Evolutionary conservation across 2,797 vertebrate genomes (phyloP).

Genomic region (Paratrypauchen microcephalus): DNA sequence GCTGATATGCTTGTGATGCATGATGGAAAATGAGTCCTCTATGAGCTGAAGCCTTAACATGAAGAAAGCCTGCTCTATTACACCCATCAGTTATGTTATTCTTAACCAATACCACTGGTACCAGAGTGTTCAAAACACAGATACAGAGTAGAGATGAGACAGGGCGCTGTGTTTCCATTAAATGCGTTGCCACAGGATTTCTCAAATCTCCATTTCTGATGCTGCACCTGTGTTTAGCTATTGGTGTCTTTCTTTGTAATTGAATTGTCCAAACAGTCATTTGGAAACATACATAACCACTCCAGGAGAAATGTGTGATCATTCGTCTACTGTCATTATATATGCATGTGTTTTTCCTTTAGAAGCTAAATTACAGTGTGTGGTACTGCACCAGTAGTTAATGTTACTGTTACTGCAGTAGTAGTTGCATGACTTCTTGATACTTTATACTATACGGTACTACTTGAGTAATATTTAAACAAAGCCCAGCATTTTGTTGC

Average conservation of each 20-base stretch:
- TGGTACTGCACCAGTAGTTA: too few species aligned
- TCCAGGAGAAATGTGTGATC: background rate
- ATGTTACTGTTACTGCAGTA: too few species aligned
- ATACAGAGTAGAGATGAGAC: background rate
- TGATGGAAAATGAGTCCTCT: background rate
- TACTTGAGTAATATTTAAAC: background rate
- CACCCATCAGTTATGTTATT: background rate
- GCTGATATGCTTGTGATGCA: constrained; percentile 58
- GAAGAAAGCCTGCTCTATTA: background rate
- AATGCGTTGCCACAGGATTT: background rate
- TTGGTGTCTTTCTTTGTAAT: background rate
- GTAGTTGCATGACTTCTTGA: too few species aligned
- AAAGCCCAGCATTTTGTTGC: background rate
- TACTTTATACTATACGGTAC: too few species aligned
- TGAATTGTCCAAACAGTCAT: background rate
- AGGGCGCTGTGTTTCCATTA: background rate
- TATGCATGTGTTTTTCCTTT: too few species aligned
- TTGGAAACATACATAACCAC: background rate
- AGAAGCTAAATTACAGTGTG: too few species aligned
- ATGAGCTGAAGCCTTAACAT: background rate
- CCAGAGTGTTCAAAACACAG: background rate
- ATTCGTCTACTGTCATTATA: too few species aligned
- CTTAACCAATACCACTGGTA: background rate
- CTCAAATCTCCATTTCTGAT: background rate
- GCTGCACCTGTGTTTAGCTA: background rate